These are phyloP conservation scores for Erythrocebus patas DNA, from an alignment of 2,113 vertebrate species.

Conservation along the genomic window DNA sequence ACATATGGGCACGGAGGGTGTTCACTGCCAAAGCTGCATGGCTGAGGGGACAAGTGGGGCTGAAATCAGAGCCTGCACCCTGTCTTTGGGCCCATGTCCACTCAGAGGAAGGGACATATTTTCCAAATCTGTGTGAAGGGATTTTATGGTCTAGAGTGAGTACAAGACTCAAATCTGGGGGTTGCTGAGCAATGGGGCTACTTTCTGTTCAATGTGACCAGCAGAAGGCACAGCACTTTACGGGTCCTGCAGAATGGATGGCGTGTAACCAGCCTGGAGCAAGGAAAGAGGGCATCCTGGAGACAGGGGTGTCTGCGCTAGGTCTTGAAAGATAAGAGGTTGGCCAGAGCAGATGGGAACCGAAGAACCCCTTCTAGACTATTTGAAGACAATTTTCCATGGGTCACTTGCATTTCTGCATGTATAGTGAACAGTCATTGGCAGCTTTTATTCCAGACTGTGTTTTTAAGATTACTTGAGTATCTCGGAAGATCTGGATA, in stretches of 20 bases:
- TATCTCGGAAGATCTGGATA: not conserved
- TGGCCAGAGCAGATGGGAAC: not conserved
- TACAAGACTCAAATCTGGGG: too few species aligned
- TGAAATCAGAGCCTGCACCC: not conserved
- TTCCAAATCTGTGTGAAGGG: not conserved
- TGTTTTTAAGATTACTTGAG: too few species aligned
- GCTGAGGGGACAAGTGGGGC: too few species aligned
- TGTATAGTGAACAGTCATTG: too few species aligned
- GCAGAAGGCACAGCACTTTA: accelerated
- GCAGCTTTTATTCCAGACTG: not conserved
- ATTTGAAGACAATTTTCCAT: accelerated
- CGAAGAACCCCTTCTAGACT: not conserved
- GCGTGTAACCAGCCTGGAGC: accelerated
- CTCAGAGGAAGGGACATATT: not conserved
- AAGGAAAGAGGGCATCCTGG: not conserved
- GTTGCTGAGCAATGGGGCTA: not conserved
- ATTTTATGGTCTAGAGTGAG: not conserved
- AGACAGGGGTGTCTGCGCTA: not conserved
- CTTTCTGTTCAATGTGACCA: not conserved
- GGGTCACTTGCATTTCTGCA: accelerated
- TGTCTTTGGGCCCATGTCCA: not conserved
- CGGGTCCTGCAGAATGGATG: not conserved
- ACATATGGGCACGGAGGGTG: accelerated
- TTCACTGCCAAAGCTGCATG: not conserved
- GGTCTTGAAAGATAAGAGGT: not conserved